Evolutionary conservation across 2,797 vertebrate species (phyloP).

Genomic region (Tapera naevia): DNA sequence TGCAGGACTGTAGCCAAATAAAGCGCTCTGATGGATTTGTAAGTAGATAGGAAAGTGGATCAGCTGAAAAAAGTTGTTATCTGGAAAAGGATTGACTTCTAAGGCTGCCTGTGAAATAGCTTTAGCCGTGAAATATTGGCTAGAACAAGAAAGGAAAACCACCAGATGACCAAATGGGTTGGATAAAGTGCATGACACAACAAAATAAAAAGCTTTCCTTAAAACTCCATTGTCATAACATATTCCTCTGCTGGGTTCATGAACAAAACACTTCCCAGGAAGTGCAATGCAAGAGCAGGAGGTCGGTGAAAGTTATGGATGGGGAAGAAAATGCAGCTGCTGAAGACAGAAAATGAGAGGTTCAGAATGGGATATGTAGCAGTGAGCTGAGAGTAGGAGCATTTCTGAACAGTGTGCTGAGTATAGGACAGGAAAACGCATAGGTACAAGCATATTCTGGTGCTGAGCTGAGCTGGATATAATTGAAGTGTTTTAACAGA

Average conservation of each 20-base stretch:
- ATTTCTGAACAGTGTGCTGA: not conserved
- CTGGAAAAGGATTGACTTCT: slow-evolving; percentile 40
- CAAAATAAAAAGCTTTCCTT: slow-evolving; percentile 52
- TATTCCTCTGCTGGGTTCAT: not conserved
- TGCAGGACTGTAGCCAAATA: not conserved
- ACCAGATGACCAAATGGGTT: slow-evolving; percentile 46
- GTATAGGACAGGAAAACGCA: not conserved
- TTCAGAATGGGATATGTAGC: not conserved
- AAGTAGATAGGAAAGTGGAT: slow-evolving; percentile 8
- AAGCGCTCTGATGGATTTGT: not conserved
- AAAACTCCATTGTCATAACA: slow-evolving; percentile 55
- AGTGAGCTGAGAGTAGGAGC: not conserved
- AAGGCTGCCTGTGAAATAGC: slow-evolving; percentile 29
- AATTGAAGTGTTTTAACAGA: not conserved
- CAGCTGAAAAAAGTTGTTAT: slow-evolving; percentile 38
- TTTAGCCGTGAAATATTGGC: slow-evolving; percentile 30
- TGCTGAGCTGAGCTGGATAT: not conserved
- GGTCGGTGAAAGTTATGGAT: slow-evolving; percentile 1
- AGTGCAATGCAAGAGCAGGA: slow-evolving; percentile 29
- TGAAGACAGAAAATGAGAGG: not conserved
- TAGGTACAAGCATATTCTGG: not conserved
- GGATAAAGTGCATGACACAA: slow-evolving; percentile 47
- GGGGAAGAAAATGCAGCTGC: slow-evolving; percentile 30
- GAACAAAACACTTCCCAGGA: slow-evolving; percentile 59
- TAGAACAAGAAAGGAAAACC: slow-evolving; percentile 47